Evolutionary conservation across 2,888 invertebrate genomes (phyloP).

Genomic region (Monoplex corrugatus): DNA sequence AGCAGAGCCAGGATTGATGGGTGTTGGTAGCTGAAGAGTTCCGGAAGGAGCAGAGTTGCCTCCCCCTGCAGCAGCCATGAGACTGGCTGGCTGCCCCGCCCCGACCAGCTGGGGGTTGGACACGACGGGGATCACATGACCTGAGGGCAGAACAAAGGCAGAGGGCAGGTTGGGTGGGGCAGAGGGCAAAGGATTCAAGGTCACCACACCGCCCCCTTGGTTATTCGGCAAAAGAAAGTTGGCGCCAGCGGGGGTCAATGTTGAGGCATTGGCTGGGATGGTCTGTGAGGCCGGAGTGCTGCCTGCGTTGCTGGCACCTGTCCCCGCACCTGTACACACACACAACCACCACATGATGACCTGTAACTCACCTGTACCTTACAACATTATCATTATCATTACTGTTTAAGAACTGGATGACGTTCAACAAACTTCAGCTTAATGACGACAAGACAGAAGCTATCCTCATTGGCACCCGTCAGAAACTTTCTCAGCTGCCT

Average conservation of each 20-base stretch:
- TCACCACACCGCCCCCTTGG: slow-evolving; percentile 62
- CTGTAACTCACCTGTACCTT: too few species aligned
- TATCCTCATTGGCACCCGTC: too few species aligned
- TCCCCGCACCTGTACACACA: slow-evolving; percentile 52
- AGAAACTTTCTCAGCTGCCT: too few species aligned
- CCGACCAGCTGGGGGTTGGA: slow-evolving; percentile 77
- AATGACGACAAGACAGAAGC: too few species aligned
- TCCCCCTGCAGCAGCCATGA: not conserved
- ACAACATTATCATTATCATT: too few species aligned
- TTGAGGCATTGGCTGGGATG: not conserved
- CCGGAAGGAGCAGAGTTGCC: slow-evolving; percentile 2
- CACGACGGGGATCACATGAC: slow-evolving; percentile 82
- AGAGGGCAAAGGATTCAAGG: slow-evolving; percentile 67
- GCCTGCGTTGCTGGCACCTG: slow-evolving; percentile 45
- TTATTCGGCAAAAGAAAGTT: slow-evolving; percentile 48
- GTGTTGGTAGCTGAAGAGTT: slow-evolving; percentile 57
- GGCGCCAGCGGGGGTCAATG: not conserved
- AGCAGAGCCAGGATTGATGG: not conserved
- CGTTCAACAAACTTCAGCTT: too few species aligned
- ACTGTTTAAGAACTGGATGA: too few species aligned
- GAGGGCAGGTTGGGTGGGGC: slow-evolving; percentile 77
- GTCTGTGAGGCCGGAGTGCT: slow-evolving; percentile 31
- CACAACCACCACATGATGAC: not conserved
- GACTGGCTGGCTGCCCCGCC: slow-evolving; percentile 52
- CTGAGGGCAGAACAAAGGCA: slow-evolving; percentile 81